Base-by-base conservation (phyloP, 2,888 invertebrate species). In the Glaucopsyche alexis region DNA sequence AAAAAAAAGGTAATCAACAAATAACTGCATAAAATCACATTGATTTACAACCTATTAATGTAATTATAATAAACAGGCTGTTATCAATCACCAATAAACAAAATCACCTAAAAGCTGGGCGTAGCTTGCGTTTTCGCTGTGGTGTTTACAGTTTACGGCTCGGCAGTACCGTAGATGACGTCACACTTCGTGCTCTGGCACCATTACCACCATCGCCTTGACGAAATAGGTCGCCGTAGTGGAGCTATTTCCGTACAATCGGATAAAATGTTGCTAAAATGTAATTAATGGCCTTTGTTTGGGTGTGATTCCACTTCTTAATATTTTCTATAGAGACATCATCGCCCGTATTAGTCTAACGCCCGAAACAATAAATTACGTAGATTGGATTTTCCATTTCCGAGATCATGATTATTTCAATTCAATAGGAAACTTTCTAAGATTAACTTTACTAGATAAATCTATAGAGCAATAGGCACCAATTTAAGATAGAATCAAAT, bases 131-230 rank as follows among this genome's bases (percentile, higher is more conserved):
- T 29, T 64, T 64, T 55, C 55, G 45, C 42, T 16, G n/a, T 45
- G 60, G 16, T 11, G 19, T 45, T 16, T 42, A 16, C 11, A 16
- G 16, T 19, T 16, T 42, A 16, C 16, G 45, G 16, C 11, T 64
- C 9, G 64, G 42, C 47, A 67, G 47, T 67, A 11, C 67, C 47
- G 11, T 16, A 13, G 9, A 60, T 60, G 60, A 69, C 69, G 69
- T 69, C 69, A 69, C 69, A 5, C 14, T 47, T 14, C 69, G 69
- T 69, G 69, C 47, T 69, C 16, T 47, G 69, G 29, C 69, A 69
- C 69, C 69, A 69, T 69, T 69, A 69, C 69, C 69, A 29, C 47
- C 16, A 49, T 14, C 45, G 69, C 69, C 49, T 69, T 47, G 69
- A 69, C 49, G 38, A 69, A 69, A 13, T 69, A 47, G 69, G 69